These are phyloP conservation scores for Drosophila phalerata DNA, from an alignment of 2,888 invertebrate genomes.

Conservation along the genomic window DNA sequence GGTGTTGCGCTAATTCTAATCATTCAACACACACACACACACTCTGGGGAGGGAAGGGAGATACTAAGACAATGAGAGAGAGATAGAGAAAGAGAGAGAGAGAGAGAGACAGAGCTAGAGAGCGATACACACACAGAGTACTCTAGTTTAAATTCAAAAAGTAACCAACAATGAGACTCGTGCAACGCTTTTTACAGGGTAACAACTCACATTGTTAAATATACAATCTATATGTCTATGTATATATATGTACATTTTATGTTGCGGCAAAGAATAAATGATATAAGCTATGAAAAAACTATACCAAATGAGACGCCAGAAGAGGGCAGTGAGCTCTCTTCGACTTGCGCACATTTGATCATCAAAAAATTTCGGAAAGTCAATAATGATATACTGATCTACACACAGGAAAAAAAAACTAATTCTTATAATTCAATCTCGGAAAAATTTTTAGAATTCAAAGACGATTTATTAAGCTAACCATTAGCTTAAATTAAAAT, in stretches of 20 bases:
- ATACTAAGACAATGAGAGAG: not conserved
- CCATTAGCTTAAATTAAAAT: not conserved
- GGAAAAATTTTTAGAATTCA: not conserved
- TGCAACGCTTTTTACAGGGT: slow-evolving; percentile 25
- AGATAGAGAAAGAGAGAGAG: not conserved
- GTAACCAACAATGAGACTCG: slow-evolving; percentile 15
- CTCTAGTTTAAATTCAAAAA: slow-evolving; percentile 33
- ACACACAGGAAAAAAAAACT: not conserved
- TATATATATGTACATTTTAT: slow-evolving; percentile 27
- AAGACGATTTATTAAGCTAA: not conserved
- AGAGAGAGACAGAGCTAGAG: slow-evolving; percentile 1
- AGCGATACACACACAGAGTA: not conserved
- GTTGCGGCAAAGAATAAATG: slow-evolving; percentile 50
- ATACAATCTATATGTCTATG: not conserved
- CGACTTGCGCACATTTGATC: not conserved
- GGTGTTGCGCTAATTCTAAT: slow-evolving; percentile 16
- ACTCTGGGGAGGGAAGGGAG: not conserved
- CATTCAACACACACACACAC: not conserved
- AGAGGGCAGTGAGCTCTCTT: not conserved
- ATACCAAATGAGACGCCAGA: not conserved
- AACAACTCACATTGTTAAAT: slow-evolving; percentile 4
- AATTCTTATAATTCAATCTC: not conserved
- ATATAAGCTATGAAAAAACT: slow-evolving; percentile 2
- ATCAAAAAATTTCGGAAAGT: not conserved
- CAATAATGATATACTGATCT: not conserved